These are phyloP conservation scores for Aspiorhynchus laticeps DNA, from an alignment of 2,113 vertebrate species.

Conservation along the genomic window DNA sequence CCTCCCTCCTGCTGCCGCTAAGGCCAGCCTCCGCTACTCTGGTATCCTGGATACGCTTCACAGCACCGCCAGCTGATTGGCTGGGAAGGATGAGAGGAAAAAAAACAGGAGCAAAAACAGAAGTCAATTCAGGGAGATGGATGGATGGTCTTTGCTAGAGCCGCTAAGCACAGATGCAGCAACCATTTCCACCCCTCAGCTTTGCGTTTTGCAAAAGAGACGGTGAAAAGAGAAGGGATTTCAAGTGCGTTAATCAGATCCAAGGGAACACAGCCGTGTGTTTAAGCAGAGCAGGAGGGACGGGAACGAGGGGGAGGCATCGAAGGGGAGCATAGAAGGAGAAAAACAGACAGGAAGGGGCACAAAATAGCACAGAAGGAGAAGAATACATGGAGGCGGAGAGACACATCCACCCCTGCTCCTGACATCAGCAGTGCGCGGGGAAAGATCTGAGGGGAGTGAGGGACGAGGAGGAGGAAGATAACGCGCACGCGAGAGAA, in stretches of 20 bases:
- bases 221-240: conserved; percentile 1
- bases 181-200: conserved; percentile 40
- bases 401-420: conserved; percentile 37
- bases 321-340: conserved; percentile 15
- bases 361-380: not conserved
- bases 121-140: conserved; percentile 63
- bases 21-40: conserved; percentile 56
- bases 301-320: conserved; percentile 37
- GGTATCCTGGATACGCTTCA: conserved; percentile 63
- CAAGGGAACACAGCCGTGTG: conserved; percentile 12
- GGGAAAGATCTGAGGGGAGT: not conserved
- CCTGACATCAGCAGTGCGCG: conserved; percentile 45
- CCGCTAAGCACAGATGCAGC: conserved; percentile 58
- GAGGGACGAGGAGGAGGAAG: conserved; percentile 38
- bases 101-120: conserved; percentile 51
- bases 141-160: conserved; percentile 66
- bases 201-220: conserved; percentile 59
- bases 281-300: conserved; percentile 21
- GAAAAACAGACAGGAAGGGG: not conserved
- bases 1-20: conserved; percentile 23
- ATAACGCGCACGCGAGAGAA: not conserved
- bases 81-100: conserved; percentile 35
- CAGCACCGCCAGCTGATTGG: conserved; percentile 56
- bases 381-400: conserved; percentile 37
- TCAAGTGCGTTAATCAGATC: conserved; percentile 1